phyloP scores from a whole-genome alignment of 2,797 vertebrate genomes.

The Heteromormyrus szaboi region DNA sequence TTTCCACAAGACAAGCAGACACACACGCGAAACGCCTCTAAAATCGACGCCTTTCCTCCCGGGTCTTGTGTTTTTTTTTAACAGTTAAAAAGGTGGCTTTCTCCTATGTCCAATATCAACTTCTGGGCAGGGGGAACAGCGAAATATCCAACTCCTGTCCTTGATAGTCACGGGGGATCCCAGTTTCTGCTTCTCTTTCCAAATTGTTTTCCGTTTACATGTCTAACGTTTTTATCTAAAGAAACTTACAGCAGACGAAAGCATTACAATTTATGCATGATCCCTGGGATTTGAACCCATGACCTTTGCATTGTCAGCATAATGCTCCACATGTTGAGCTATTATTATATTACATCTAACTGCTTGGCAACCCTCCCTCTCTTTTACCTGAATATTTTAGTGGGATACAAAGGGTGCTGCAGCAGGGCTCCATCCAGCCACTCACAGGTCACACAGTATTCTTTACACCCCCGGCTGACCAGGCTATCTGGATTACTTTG shows the following conservation, averaged over 20 bases:
- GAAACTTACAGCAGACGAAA: neutral
- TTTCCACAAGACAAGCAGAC: constrained; percentile 6
- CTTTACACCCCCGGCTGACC: neutral
- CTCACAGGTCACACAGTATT: neutral
- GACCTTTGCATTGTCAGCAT: neutral
- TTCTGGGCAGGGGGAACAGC: neutral
- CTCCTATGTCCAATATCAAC: neutral
- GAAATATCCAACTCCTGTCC: neutral
- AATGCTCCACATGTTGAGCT: neutral
- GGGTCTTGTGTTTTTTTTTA: neutral
- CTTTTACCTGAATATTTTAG: neutral
- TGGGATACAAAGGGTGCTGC: neutral
- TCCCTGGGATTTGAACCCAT: neutral
- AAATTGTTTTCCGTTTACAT: neutral
- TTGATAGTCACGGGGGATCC: neutral
- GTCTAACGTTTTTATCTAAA: neutral
- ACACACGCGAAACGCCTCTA: neutral
- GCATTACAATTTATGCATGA: neutral
- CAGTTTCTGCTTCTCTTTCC: neutral
- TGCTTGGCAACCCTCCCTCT: neutral
- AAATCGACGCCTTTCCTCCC: neutral
- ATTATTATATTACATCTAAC: neutral
- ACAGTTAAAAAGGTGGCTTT: neutral
- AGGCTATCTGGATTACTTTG: neutral
- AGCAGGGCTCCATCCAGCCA: neutral